phyloP scores from a whole-genome alignment of 2,113 vertebrate genomes.

The Megaptera novaeangliae region DNA sequence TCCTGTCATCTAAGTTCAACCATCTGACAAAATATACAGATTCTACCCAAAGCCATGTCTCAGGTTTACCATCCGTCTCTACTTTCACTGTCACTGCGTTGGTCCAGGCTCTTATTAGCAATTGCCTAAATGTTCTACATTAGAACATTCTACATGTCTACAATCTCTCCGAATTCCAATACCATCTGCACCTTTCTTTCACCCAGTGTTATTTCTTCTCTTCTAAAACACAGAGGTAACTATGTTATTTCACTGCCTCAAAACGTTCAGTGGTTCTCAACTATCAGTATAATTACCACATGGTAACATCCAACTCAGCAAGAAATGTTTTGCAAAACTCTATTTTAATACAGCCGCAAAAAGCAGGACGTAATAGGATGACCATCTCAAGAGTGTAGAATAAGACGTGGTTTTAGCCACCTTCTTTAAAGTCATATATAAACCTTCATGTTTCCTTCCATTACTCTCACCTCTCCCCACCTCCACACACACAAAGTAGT shows the following conservation, averaged over 20 bases:
- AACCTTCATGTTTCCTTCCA: not conserved
- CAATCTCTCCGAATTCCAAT: not conserved
- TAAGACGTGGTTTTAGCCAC: not conserved
- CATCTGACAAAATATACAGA: not conserved
- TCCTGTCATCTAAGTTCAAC: not conserved
- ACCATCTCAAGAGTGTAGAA: not conserved
- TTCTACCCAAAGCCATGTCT: not conserved
- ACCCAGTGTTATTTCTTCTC: not conserved
- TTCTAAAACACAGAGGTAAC: not conserved
- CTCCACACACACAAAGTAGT: not conserved
- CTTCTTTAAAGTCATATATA: not conserved
- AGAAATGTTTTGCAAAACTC: not conserved
- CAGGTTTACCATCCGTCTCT: not conserved
- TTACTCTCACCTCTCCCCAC: not conserved
- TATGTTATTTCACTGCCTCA: not conserved
- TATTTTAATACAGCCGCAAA: constrained; percentile 3
- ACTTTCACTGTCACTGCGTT: not conserved
- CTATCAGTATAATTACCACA: not conserved
- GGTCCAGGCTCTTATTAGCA: no score
- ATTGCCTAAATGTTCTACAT: not conserved
- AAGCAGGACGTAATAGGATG: not conserved
- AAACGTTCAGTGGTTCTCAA: not conserved
- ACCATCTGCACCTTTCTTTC: not conserved
- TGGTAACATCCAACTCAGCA: not conserved
- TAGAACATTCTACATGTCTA: not conserved